These are phyloP conservation scores for Gandaritis pyraliata DNA, from an alignment of 2,888 invertebrate species.

Conservation along the genomic window DNA sequence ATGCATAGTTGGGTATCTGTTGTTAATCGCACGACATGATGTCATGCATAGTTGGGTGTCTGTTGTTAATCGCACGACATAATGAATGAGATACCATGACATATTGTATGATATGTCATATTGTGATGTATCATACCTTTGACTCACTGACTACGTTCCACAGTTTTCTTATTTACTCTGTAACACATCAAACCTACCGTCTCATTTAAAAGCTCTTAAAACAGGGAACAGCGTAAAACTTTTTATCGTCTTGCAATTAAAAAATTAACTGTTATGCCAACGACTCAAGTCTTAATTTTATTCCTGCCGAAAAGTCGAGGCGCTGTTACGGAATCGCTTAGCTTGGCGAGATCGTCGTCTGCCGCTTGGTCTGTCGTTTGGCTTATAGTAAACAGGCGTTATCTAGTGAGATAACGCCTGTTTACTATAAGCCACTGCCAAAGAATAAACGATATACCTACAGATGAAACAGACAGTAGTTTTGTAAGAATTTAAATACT, in stretches of 20 bases:
- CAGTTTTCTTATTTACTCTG: constrained; percentile 5
- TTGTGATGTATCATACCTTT: too few species aligned
- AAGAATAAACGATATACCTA: constrained; percentile 29
- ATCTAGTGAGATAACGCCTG: constrained; percentile 68
- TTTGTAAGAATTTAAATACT: neutral
- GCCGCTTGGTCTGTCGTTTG: too few species aligned
- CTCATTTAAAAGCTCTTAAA: constrained; percentile 30
- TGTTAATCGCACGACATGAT: too few species aligned
- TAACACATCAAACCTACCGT: constrained; percentile 16
- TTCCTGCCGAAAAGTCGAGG: constrained; percentile 38
- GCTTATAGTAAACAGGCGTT: too few species aligned
- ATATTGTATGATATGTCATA: too few species aligned
- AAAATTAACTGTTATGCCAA: constrained; percentile 41
- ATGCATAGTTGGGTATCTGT: too few species aligned
- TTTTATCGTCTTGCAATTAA: constrained; percentile 37
- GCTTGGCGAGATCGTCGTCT: constrained; percentile 60
- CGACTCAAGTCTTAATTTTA: constrained; percentile 38
- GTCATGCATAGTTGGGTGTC: too few species aligned
- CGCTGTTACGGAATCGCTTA: constrained; percentile 46
- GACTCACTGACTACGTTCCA: neutral
- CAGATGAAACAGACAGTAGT: constrained; percentile 7
- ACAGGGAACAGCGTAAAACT: constrained; percentile 24
- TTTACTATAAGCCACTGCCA: constrained; percentile 59
- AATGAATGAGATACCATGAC: too few species aligned
- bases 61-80: too few species aligned